Percentiles rank a stretch among this genome's conserved stretches.
phyloP scores from a whole-genome alignment of 2,113 vertebrate genomes.

The Sardina pilchardus region DNA sequence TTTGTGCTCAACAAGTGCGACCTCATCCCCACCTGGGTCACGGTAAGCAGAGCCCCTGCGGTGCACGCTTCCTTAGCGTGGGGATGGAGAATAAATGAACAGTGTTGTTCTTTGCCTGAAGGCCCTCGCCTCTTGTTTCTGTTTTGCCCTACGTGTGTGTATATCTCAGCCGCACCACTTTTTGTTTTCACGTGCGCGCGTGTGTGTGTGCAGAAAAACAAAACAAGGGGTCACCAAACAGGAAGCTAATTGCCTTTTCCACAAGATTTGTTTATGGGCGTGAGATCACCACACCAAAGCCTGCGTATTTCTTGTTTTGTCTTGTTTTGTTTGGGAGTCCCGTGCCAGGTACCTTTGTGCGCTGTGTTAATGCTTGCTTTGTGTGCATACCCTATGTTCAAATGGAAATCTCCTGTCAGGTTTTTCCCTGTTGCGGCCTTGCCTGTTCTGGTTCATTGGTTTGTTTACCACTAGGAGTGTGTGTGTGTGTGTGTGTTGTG shows the following conservation, averaged over 20 bases:
- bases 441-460: not conserved
- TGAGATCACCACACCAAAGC: not conserved
- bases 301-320: not conserved
- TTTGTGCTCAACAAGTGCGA: conserved; percentile 99
- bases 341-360: not conserved
- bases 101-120: no score
- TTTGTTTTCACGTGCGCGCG: not conserved
- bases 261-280: not conserved
- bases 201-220: not conserved
- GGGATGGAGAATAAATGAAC: not conserved
- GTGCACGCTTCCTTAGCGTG: not conserved
- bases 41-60: conserved; percentile 71
- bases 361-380: not conserved
- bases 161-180: not conserved
- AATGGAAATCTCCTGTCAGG: conserved; percentile 3
- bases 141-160: not conserved
- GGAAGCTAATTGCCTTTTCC: not conserved
- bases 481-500: not conserved
- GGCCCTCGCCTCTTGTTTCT: not conserved
- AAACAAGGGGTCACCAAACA: not conserved
- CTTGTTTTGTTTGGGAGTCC: not conserved
- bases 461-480: not conserved
- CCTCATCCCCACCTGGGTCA: conserved; percentile 95
- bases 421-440: not conserved
- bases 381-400: not conserved